Base-by-base conservation (phyloP, 1,140 invertebrate genomes). In the Pseudomyrmex concolor region DNA sequence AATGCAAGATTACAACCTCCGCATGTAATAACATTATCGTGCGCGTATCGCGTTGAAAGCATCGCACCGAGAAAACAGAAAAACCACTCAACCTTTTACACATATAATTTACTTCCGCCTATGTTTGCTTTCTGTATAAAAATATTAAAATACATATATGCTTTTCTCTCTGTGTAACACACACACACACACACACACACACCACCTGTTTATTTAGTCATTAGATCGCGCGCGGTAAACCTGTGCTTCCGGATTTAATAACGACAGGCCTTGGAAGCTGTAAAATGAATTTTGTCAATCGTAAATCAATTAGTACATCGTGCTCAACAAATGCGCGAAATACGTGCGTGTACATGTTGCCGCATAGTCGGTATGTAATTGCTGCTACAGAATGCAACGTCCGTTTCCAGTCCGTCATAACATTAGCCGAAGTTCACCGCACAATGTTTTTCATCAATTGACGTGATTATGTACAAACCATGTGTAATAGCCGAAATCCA, bases 341-440 rank as follows among this genome's bases (percentile, higher is more conserved):
- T 57, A 78, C 22, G 7, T 51, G 43, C 43, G 43, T 9, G 25
- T 10, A 19, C 8, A 19, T 43, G 34, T 9, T 34, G 2, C 13
- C 10, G 12, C 43, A 43, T 43, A 45, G 34, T n/a, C 5, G 34
- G 50, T 54, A n/a, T n/a, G 63, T 68, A 67, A 77, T 68, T 77
- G 17, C 73, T 54, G 48, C 25, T 54, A n/a, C 54, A 43, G 67
- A 81, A 81, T 59, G 57, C 22, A 59, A 71, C 67, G 43, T 60
- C 55, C 45, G 81, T 83, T 55, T 34, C 48, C 22, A 57, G 77
- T 83, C 72, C 54, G 77, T 83, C 81, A 83, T 67, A 45, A 83
- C 22, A 54, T 77, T 55, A 51, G 70, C 43, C 51, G 15, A 76
- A 83, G 81, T 77, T 60, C 62, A 83, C 50, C 25, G 72, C 72